phyloP scores from a whole-genome alignment of 2,888 invertebrate species.

The Himalopsyche japonica region DNA sequence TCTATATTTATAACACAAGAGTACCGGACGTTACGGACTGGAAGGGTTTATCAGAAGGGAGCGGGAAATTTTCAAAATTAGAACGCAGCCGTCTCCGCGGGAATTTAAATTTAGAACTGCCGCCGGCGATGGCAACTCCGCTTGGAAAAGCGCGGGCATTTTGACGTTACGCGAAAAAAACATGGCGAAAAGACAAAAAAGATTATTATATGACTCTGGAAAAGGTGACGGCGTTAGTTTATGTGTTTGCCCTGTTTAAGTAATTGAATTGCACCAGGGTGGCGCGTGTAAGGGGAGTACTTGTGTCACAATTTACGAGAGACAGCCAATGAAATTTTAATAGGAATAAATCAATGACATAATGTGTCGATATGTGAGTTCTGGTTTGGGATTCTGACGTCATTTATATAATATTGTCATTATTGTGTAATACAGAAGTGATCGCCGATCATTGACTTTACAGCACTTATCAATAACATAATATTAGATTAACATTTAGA shows the following conservation, averaged over 20 bases:
- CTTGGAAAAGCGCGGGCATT: conserved; percentile 6
- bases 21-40: neutral
- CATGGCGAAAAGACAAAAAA: conserved; percentile 13
- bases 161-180: conserved; percentile 15
- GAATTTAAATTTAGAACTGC: conserved; percentile 35
- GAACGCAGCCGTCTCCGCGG: conserved; percentile 25
- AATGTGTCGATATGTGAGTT: too few relatives aligned
- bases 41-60: neutral
- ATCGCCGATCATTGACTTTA: too few relatives aligned
- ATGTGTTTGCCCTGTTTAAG: neutral
- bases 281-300: neutral
- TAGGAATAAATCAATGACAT: too few relatives aligned
- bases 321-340: neutral
- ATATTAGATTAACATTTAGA: too few relatives aligned
- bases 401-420: too few relatives aligned
- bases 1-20: neutral
- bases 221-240: neutral
- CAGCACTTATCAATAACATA: too few relatives aligned
- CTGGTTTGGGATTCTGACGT: too few relatives aligned
- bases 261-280: neutral
- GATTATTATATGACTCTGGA: neutral
- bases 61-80: conserved; percentile 35
- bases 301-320: neutral
- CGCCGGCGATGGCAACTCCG: conserved; percentile 11
- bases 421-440: too few relatives aligned